phyloP scores from a whole-genome alignment of 2,797 vertebrate species.

The Anolis apletophallus region DNA sequence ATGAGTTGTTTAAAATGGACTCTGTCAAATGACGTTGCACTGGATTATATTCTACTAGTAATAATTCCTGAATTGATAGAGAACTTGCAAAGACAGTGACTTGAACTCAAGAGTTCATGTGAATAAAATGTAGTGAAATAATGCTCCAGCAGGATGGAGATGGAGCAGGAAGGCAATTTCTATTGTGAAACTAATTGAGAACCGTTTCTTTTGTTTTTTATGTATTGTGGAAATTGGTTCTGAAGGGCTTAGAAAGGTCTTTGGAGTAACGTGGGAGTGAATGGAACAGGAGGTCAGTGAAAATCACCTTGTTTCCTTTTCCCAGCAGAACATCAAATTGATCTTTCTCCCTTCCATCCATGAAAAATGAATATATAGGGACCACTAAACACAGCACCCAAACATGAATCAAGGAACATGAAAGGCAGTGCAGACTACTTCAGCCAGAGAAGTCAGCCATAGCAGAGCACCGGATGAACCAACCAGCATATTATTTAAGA shows the following conservation, averaged over 20 bases:
- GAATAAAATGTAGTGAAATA: not conserved
- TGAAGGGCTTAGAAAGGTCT: not conserved
- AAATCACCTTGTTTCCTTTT: not conserved
- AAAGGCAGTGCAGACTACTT: no score
- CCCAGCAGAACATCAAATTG: not conserved
- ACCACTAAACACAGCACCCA: no score
- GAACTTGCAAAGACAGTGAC: not conserved
- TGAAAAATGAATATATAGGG: not conserved
- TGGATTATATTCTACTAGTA: not conserved
- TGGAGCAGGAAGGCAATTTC: not conserved
- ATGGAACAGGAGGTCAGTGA: not conserved
- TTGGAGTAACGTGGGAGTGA: not conserved
- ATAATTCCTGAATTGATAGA: not conserved
- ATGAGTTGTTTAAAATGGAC: not conserved
- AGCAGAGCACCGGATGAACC: no score
- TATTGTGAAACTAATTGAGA: no score
- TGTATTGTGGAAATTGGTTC: not conserved
- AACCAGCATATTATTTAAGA: no score
- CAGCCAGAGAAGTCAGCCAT: no score
- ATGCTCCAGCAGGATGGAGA: no score
- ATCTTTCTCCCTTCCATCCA: not conserved
- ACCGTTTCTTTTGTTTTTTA: no score
- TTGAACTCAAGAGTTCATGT: not conserved
- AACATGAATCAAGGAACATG: no score
- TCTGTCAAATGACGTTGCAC: not conserved